These are phyloP conservation scores for Ranitomeya imitator DNA, from an alignment of 2,113 vertebrate species.

Conservation along the genomic window DNA sequence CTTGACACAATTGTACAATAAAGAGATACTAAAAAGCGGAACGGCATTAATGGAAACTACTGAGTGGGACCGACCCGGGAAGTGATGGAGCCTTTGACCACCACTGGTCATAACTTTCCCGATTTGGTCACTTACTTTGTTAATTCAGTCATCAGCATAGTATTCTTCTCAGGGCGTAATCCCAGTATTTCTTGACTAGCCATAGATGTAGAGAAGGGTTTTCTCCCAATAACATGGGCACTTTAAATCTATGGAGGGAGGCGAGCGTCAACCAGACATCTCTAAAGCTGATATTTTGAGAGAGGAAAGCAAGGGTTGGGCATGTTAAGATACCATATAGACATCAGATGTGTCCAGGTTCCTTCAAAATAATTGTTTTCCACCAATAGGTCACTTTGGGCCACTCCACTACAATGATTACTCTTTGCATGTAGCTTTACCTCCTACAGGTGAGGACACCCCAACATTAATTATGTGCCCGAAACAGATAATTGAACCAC, in stretches of 20 bases:
- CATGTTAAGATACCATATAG: background rate
- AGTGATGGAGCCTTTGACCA: background rate
- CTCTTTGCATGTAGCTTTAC: background rate
- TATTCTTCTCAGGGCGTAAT: slow-evolving; percentile 6
- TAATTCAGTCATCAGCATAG: background rate
- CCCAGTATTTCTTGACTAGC: background rate
- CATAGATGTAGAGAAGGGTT: background rate
- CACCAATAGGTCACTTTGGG: background rate
- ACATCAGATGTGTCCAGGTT: background rate
- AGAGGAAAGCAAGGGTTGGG: background rate
- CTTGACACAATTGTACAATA: background rate
- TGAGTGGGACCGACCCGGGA: background rate
- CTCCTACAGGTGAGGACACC: background rate
- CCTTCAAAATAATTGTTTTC: background rate
- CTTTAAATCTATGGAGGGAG: background rate
- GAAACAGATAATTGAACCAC: background rate
- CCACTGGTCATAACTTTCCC: background rate
- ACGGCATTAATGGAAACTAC: background rate
- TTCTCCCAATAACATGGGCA: background rate
- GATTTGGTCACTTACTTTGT: background rate
- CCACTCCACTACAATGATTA: background rate
- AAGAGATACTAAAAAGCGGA: background rate
- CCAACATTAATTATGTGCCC: background rate
- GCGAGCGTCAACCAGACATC: background rate
- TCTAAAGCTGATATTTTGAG: background rate